phyloP scores from a whole-genome alignment of 2,113 vertebrate species.

The Cynocephalus volans region DNA sequence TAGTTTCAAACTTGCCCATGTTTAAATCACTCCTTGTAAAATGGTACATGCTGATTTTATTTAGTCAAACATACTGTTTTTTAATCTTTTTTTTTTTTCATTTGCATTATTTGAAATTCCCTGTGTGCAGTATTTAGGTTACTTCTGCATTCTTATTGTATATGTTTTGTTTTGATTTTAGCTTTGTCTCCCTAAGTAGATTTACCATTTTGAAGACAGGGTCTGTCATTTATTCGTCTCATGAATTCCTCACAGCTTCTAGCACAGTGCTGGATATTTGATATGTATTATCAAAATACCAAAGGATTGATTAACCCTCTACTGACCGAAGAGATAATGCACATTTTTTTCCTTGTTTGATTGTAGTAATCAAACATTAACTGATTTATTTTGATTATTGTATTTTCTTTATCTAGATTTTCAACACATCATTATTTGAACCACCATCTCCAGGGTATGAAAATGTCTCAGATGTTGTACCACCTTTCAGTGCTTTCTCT shows the following conservation, averaged over 20 bases:
- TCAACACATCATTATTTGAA: conserved; percentile 94
- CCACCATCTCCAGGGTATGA: conserved; percentile 95
- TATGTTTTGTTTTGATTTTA: not conserved
- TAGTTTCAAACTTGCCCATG: not conserved
- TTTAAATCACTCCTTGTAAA: not conserved
- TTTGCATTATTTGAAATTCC: not conserved
- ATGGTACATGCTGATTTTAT: not conserved
- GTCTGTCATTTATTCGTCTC: not conserved
- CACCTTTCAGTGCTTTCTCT: conserved; percentile 97
- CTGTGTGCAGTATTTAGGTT: not conserved
- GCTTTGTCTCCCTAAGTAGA: not conserved
- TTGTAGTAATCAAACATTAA: not conserved
- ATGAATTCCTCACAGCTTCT: not conserved
- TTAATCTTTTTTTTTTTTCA: not conserved
- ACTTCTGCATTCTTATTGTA: not conserved
- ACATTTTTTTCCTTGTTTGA: not conserved
- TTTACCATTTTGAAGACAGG: not conserved
- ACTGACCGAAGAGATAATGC: not conserved
- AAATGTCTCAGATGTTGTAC: conserved; percentile 90
- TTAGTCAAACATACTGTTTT: not conserved
- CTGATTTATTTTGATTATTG: conserved; percentile 33
- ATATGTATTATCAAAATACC: not conserved
- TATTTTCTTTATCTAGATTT: conserved; percentile 89
- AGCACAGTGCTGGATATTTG: not conserved
- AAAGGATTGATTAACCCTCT: not conserved